Evolutionary conservation across 1,140 invertebrate genomes (phyloP).

Genomic region (Trichoplusia ni): DNA sequence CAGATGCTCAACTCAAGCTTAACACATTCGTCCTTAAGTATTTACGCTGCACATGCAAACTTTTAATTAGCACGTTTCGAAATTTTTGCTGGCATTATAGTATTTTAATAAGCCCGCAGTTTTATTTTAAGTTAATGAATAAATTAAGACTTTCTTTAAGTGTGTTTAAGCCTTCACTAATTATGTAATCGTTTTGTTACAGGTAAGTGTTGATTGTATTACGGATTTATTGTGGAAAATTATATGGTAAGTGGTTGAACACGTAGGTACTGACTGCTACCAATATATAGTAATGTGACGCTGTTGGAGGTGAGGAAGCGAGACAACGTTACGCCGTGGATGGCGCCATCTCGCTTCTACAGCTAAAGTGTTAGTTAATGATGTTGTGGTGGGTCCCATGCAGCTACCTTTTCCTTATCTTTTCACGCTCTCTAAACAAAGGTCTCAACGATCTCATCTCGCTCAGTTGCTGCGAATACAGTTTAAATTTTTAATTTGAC

Average conservation of each 20-base stretch:
- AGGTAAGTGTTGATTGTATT: constrained; percentile 54
- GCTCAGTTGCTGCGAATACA: neutral
- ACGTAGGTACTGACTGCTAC: too few relatives aligned
- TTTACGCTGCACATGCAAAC: too few relatives aligned
- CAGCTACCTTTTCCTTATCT: neutral
- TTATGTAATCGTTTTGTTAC: constrained; percentile 52
- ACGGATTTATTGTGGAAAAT: neutral
- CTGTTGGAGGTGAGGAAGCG: too few relatives aligned
- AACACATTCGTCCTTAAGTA: too few relatives aligned
- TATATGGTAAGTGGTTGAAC: constrained; percentile 10
- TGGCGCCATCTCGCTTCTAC: too few relatives aligned
- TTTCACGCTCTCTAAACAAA: constrained; percentile 25
- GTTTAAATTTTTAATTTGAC: constrained; percentile 15
- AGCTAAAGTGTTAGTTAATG: too few relatives aligned
- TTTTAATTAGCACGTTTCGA: constrained; percentile 8
- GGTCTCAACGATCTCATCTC: constrained; percentile 5
- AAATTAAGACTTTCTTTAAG: constrained; percentile 5
- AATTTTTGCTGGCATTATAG: neutral
- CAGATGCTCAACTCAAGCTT: neutral
- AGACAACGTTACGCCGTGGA: too few relatives aligned
- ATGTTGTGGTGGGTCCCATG: too few relatives aligned
- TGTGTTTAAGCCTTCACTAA: constrained; percentile 25
- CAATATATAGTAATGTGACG: too few relatives aligned
- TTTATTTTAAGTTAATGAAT: neutral
- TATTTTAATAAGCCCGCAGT: neutral